Conservation (phyloP, 2,113 vertebrate species). For the Artemisiospiza belli region DNA sequence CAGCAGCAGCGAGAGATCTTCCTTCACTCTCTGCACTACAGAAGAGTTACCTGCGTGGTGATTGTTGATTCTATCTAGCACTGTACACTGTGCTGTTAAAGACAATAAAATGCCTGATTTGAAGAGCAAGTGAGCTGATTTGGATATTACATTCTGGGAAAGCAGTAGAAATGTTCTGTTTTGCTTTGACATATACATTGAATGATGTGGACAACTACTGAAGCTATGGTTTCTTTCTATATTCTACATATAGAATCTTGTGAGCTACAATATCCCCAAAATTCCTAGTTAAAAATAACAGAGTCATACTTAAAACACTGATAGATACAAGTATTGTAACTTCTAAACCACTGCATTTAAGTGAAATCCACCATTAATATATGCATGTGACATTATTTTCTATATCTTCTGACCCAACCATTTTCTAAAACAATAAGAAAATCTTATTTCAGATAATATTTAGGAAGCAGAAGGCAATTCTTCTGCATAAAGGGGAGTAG, state of each 20-base stretch:
- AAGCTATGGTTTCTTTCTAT: not conserved
- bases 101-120: not conserved
- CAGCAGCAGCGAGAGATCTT: not conserved
- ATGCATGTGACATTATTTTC: not conserved
- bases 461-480: not conserved
- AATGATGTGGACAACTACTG: not conserved
- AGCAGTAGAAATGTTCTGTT: not conserved
- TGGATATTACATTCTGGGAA: not conserved
- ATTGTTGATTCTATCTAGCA: not conserved
- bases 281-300: not conserved
- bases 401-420: not conserved
- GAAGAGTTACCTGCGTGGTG: not conserved
- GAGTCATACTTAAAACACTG: not conserved
- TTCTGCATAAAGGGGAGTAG: not conserved
- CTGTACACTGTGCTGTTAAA: not conserved
- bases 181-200: not conserved
- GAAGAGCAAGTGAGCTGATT: not conserved
- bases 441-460: not conserved
- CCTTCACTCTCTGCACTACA: not conserved
- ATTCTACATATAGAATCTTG: not conserved
- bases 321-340: not conserved
- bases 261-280: not conserved
- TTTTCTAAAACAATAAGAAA: not conserved
- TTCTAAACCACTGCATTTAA: not conserved
- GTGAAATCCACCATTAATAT: not conserved